These are phyloP conservation scores for Cephus spinipes DNA, from an alignment of 2,888 invertebrate genomes.

Conservation along the genomic window DNA sequence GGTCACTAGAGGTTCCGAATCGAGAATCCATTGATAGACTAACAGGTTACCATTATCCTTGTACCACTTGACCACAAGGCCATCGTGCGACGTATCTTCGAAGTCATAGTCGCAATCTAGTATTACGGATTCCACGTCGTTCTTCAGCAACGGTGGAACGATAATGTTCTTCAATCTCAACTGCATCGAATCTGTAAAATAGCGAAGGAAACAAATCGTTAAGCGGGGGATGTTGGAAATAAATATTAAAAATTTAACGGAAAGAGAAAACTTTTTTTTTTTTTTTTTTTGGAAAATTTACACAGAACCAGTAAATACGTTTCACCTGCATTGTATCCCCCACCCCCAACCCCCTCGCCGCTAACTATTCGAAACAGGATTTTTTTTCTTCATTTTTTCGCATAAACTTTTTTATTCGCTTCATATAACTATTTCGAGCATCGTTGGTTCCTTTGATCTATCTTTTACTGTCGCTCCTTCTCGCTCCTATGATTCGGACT, in stretches of 20 bases:
- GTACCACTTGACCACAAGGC: slow-evolving; percentile 69
- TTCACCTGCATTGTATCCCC: too few species aligned
- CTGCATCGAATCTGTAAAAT: slow-evolving; percentile 52
- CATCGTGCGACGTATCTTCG: slow-evolving; percentile 56
- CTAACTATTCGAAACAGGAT: too few species aligned
- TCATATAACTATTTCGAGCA: too few species aligned
- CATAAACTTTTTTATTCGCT: too few species aligned
- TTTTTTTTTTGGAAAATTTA: background rate
- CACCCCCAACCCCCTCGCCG: accelerated
- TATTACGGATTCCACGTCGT: slow-evolving; percentile 60
- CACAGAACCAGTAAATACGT: background rate
- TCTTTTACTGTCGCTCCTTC: too few species aligned
- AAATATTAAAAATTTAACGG: background rate
- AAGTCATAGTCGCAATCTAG: slow-evolving; percentile 69
- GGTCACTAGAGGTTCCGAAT: slow-evolving; percentile 56
- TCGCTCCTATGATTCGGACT: too few species aligned
- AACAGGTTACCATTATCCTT: slow-evolving; percentile 62
- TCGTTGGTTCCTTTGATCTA: too few species aligned
- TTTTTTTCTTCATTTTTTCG: too few species aligned
- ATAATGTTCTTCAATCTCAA: slow-evolving; percentile 53
- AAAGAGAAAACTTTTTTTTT: background rate
- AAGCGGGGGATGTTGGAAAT: too few species aligned
- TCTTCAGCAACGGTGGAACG: slow-evolving; percentile 54
- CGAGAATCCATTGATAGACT: slow-evolving; percentile 69
- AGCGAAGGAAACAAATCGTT: background rate